phyloP scores from a whole-genome alignment of 2,797 vertebrate species.

The Silurus aristotelis region DNA sequence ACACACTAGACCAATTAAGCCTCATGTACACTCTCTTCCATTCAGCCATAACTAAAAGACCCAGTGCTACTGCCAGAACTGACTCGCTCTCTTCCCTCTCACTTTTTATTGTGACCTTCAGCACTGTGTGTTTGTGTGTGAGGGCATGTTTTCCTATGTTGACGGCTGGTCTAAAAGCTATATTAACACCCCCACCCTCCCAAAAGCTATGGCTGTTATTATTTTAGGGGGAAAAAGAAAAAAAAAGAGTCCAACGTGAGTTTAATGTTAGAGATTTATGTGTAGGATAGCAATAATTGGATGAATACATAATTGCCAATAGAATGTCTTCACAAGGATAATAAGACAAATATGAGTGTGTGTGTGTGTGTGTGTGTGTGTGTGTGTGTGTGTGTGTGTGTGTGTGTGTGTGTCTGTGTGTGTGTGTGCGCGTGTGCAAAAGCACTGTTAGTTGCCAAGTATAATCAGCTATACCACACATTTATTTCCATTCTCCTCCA shows the following conservation, averaged over 20 bases:
- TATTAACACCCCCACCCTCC: too few species aligned
- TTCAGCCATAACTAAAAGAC: constrained; percentile 69
- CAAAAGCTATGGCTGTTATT: not conserved
- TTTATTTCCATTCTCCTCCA: constrained; percentile 45
- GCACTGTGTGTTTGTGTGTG: constrained; percentile 27
- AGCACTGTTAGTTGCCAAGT: constrained; percentile 40
- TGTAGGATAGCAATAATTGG: not conserved
- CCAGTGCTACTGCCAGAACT: constrained; percentile 64
- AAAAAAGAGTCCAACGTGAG: not conserved
- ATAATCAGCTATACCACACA: constrained; percentile 58
- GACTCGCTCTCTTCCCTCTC: constrained; percentile 40
- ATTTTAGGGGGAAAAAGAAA: not conserved
- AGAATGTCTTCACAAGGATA: not conserved
- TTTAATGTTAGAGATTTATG: constrained; percentile 5
- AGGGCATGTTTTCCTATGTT: not conserved
- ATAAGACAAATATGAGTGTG: too few species aligned
- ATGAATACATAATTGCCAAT: not conserved
- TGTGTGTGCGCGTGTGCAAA: too few species aligned
- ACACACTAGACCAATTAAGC: constrained; percentile 68
- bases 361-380: not conserved
- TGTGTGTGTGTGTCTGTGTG: not conserved
- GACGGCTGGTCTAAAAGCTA: not conserved
- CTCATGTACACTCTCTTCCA: constrained; percentile 61
- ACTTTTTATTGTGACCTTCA: constrained; percentile 62
- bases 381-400: not conserved